Conservation (phyloP, 2,888 invertebrate species). For the Protonemura montana region DNA sequence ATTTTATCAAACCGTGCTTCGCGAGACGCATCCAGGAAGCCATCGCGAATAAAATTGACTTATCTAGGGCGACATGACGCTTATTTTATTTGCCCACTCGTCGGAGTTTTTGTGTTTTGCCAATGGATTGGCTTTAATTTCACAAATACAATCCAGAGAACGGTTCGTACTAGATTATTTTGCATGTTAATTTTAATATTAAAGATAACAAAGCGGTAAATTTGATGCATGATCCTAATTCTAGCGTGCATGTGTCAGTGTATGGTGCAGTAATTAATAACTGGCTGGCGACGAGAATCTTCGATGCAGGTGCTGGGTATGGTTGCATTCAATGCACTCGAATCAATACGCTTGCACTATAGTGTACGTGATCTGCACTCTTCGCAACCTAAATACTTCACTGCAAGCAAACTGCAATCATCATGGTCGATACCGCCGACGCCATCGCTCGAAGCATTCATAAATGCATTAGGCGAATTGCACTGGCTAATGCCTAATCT, state of each 20-base stretch:
- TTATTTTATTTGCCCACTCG: background rate
- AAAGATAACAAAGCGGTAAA: background rate
- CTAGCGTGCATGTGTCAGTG: background rate
- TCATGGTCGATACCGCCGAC: background rate
- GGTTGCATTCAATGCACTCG: background rate
- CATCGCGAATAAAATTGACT: background rate
- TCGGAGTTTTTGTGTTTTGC: background rate
- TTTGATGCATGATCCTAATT: background rate
- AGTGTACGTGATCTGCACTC: background rate
- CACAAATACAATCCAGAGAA: background rate
- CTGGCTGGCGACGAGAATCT: background rate
- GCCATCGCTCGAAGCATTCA: background rate
- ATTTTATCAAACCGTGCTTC: background rate
- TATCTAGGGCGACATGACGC: background rate
- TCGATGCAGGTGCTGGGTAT: background rate
- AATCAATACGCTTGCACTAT: conserved; percentile 1
- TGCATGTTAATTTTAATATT: background rate
- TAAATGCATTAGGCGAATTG: no score
- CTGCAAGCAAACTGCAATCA: background rate
- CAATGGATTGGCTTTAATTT: background rate
- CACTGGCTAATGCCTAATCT: background rate
- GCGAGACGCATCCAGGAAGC: background rate
- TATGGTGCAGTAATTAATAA: background rate
- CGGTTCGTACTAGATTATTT: background rate
- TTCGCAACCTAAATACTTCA: conserved; percentile 1